These are phyloP conservation scores for Osmerus mordax DNA, from an alignment of 2,113 vertebrate genomes.

Conservation along the genomic window DNA sequence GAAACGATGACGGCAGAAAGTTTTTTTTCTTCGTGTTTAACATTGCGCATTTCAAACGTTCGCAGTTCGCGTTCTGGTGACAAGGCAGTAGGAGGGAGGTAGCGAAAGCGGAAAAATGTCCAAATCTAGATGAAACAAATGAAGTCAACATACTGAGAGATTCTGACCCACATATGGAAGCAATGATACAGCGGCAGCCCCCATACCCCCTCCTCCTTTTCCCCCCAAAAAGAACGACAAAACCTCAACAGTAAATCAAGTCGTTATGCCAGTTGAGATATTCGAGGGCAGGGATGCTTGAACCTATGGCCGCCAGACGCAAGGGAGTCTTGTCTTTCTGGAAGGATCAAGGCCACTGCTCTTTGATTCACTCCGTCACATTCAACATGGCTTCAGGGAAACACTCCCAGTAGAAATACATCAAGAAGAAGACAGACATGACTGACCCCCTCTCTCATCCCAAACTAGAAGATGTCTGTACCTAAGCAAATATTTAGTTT, in stretches of 20 bases:
- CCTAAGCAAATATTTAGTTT: conserved; percentile 1
- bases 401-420: conserved; percentile 4
- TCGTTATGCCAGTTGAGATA: conserved; percentile 4
- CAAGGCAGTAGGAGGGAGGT: background rate
- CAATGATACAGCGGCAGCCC: background rate
- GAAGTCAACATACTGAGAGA: background rate
- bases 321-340: background rate
- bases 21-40: too few species aligned
- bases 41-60: background rate
- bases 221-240: background rate
- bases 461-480: background rate
- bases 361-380: conserved; percentile 27
- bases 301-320: background rate
- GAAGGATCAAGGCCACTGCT: conserved; percentile 9
- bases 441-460: background rate
- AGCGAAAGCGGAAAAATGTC: background rate
- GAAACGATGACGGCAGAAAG: background rate
- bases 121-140: background rate
- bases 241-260: background rate
- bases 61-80: background rate
- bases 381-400: conserved; percentile 19
- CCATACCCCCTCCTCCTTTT: too few species aligned
- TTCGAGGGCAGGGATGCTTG: background rate
- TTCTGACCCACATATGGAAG: conserved; percentile 5
- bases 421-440: conserved; percentile 23